Base-by-base conservation (phyloP, 1,140 invertebrate genomes). In the Portunus trituberculatus region DNA sequence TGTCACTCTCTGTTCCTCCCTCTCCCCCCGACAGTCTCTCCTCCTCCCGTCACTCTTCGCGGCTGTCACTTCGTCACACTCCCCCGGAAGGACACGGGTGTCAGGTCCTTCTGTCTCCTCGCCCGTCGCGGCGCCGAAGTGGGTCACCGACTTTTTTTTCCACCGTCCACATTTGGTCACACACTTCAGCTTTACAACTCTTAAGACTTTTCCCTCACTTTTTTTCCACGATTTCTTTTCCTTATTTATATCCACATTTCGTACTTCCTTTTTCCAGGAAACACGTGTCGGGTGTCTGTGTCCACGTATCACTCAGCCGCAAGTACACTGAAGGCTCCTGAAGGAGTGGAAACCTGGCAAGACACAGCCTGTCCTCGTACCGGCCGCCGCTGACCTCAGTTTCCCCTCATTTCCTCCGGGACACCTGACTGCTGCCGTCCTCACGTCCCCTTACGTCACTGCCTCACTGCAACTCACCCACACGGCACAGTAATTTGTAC, bases 231-330 rank as follows among this genome's bases (percentile, higher is more conserved):
- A 25, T 59, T 91, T 28, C 29, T 46, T 91, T 14, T 29, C 46
- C n/a, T 52, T 59, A 16, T 48, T 91, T 59, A 48, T 59, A 29
- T 91, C 46, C 89, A 29, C n/a, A 46, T 48, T 91, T 59, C 86
- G n/a, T 59, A 52, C 46, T 28, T 91, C 89, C 45, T 46, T 45
- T 29, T 46, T 59, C 28, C n/a, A 46, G 32, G 3, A 16, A 14
- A 4, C 89, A 91, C 89, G 45, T 91, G 45, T 91, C 45, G 14
- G 39, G 28, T 12, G 45, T 91, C 89, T n/a, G 28, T 59, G 28
- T 10, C 89, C 28, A 48, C 46, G 28, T 12, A 14, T 59, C 46
- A 39, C 89, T 52, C 12, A 4, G 31, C 29, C 29, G 14, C 86
- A 20, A 12, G 32, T 29, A 25, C 86, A 39, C 86, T 46, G 45